Base-by-base conservation (phyloP, 2,888 invertebrate species). In the Mesorhabditis sp. region DNA sequence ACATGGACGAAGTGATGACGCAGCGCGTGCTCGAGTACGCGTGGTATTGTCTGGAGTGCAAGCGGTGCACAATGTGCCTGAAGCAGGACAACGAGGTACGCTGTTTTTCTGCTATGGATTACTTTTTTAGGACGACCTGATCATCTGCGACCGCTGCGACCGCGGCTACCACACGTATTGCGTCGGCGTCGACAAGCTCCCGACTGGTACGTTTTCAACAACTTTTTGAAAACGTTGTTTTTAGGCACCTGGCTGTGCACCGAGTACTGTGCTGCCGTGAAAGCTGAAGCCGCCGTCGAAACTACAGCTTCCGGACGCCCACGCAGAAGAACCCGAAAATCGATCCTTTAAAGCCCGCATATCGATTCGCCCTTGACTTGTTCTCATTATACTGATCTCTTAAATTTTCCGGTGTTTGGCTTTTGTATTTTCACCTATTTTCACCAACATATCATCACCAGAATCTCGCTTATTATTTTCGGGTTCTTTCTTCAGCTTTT, bases 31-130 rank as follows among this genome's bases (percentile, higher is more conserved):
- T 91, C 83, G 70, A 70, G 77, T 95, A 95, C 87, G 90, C 91
- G 83, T 95, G 95, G 95, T 93, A 93, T 87, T 95, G 95, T 86
- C 92, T 92, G 79, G 93, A 93, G 82, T 95, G 95, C 87, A 95
- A 95, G 89, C 90, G 91, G 66, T 95, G 95, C 88, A 90, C 91
- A 75, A 90, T 91, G 77, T 95, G 95, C 87, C 90, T 90, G 80
- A 91, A 91, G 86, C 91, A 92, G 58, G 91, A 91, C 77, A 92
- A 92, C 86, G 92, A 92, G 86, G 89, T 88, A 66, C 7, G 70
- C 70, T 66, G 13, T n/a, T n/a, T n/a, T n/a, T n/a, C n/a, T n/a
- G n/a, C n/a, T n/a, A n/a, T n/a, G n/a, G n/a, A n/a, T n/a, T n/a
- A n/a, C n/a, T n/a, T n/a, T n/a, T n/a, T n/a, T n/a, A n/a, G n/a